phyloP scores from a whole-genome alignment of 2,113 vertebrate species.

The Salvelinus sp. region DNA sequence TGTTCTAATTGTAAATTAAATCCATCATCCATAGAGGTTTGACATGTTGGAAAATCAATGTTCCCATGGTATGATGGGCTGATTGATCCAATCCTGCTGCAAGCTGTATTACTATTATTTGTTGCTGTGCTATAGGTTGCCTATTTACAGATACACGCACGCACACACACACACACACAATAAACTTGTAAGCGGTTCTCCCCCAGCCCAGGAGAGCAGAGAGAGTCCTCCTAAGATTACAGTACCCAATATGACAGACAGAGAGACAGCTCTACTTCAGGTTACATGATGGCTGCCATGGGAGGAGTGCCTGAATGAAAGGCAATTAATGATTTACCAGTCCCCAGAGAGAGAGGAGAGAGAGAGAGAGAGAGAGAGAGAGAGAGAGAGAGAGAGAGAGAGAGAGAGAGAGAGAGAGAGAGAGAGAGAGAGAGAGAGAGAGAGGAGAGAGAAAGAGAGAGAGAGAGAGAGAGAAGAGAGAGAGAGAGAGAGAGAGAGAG shows the following conservation, averaged over 20 bases:
- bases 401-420: too few species aligned
- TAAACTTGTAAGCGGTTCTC: constrained; percentile 7
- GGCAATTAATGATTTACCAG: constrained; percentile 54
- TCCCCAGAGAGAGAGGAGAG: background rate
- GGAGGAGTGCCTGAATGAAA: constrained; percentile 41
- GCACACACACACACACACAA: background rate
- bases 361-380: constrained; percentile 5
- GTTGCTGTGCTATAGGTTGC: background rate
- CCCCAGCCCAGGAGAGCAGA: constrained; percentile 4
- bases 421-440: background rate
- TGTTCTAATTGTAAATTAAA: constrained; percentile 36
- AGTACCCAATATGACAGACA: constrained; percentile 25
- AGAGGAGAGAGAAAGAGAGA: background rate
- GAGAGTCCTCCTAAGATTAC: constrained; percentile 22
- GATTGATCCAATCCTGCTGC: constrained; percentile 41
- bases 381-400: background rate
- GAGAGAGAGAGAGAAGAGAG: constrained; percentile 1
- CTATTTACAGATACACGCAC: background rate
- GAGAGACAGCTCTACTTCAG: constrained; percentile 26
- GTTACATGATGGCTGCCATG: constrained; percentile 51
- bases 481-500: constrained; percentile 5
- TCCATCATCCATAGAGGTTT: constrained; percentile 29
- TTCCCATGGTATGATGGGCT: constrained; percentile 44
- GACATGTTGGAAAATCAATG: constrained; percentile 47
- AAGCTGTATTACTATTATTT: constrained; percentile 14